Base-by-base conservation (phyloP, 2,113 vertebrate genomes). In the Emydura subglobosa region DNA sequence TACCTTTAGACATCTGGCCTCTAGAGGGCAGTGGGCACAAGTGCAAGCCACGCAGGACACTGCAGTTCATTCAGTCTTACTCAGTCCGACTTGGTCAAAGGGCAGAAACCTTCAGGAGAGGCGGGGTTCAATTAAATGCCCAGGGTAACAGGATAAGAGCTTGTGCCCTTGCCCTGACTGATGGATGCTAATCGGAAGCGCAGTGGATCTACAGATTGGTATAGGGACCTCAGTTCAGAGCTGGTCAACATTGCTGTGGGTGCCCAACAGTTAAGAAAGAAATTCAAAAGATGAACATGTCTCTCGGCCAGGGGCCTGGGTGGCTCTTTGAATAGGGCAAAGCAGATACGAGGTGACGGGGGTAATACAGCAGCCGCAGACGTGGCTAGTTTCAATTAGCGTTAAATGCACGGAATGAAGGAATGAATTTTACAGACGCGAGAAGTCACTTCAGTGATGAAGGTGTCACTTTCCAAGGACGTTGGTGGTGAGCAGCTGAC, bases 251-350 rank as follows among this genome's bases (percentile, higher is more conserved):
- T 34, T 39, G 44, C 7, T 13, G 10, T 76, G 22, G 24, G 8
- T 76, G 68, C 19, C 68, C n/a, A 42, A 39, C 10, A 21, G 22
- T 72, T 72, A 11, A 27, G 27, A 76, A 76, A 25, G 42, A 27
- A 44, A 47, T 76, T 68, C 17, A 39, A 27, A 76, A 44, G 22
- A 76, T 14, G 24, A 76, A 76, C 44, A 76, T 14, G 39, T 27
- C 42, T 76, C 42, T 74, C 17, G 74, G 68, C 12, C 68, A 91
- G 53, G 78, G 92, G 81, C 78, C 0, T 2, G 59, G 82, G 57
- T 90, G 84, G 54, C 78, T 87, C 39, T 92, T 92, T 86, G 53
- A 85, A 87, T 90, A 90, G 88, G 29, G 29, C 79, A 83, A 83
- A 86, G 68, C 59, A 44, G 31, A 83, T 44, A 34, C 10, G 57